Conservation (phyloP, 30 jellyfish, hydroid and myxozoan species). For the Hydractinia symbiolongicarpus region DNA sequence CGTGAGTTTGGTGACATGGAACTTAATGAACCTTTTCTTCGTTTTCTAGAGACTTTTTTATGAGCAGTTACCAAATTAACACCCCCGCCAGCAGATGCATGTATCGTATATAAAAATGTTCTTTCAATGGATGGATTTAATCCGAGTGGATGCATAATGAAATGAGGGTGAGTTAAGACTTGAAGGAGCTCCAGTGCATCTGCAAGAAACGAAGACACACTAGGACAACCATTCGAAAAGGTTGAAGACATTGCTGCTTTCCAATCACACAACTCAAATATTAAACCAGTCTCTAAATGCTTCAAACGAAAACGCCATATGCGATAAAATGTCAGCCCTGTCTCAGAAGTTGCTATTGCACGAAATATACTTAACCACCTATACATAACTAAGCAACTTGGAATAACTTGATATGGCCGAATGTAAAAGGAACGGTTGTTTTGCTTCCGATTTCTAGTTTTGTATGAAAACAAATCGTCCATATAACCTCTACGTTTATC, state of each 20-base stretch:
- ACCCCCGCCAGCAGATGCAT: constrained; percentile 91
- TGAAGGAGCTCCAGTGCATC: constrained; percentile 88
- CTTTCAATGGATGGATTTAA: constrained; percentile 40
- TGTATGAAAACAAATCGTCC: constrained; percentile 57
- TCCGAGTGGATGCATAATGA: constrained; percentile 98
- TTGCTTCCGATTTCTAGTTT: constrained; percentile 32
- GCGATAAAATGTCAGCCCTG: constrained; percentile 92
- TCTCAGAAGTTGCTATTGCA: constrained; percentile 78
- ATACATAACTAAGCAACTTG: constrained; percentile 92
- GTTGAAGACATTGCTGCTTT: constrained; percentile 96
- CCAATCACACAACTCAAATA: constrained; percentile 98
- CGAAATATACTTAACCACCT: constrained; percentile 86
- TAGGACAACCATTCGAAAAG: constrained; percentile 83
- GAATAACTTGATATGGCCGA: constrained; percentile 98
- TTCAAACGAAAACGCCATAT: constrained; percentile 90
- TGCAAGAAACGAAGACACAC: constrained; percentile 29
- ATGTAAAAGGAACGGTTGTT: constrained; percentile 52
- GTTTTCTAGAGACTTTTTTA: constrained; percentile 16
- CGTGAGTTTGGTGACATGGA: not conserved
- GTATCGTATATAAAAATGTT: constrained; percentile 32
- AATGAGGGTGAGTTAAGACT: constrained; percentile 81
- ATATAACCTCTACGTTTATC: constrained; percentile 88
- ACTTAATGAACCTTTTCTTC: not conserved
- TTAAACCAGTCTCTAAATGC: constrained; percentile 80
- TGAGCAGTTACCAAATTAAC: constrained; percentile 3